These are phyloP conservation scores for Benitochromis conjunctus DNA, from an alignment of 2,113 vertebrate species.

Conservation along the genomic window DNA sequence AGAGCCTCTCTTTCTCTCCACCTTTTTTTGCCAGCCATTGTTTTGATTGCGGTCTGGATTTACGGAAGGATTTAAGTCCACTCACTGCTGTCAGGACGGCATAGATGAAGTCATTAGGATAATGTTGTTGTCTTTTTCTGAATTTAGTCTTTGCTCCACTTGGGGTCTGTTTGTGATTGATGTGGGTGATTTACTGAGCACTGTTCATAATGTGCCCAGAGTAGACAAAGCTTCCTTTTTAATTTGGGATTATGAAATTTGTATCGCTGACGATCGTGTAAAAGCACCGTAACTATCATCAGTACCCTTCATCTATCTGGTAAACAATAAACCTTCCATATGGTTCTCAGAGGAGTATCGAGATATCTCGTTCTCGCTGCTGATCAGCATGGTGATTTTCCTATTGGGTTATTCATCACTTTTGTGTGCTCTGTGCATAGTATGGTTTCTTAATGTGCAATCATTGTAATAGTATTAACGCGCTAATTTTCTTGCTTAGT, in stretches of 20 bases:
- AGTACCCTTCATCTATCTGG: background rate
- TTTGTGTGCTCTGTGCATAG: background rate
- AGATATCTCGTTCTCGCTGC: background rate
- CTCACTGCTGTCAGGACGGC: conserved; percentile 47
- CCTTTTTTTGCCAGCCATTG: conserved; percentile 52
- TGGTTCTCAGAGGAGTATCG: background rate
- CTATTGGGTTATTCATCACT: background rate
- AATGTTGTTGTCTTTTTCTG: conserved; percentile 10
- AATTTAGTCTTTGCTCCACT: background rate
- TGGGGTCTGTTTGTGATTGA: background rate
- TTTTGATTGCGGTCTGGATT: conserved; percentile 68
- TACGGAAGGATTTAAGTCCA: conserved; percentile 49
- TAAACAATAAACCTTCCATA: background rate
- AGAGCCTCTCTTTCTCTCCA: conserved; percentile 36
- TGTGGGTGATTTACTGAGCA: background rate
- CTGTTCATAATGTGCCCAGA: background rate
- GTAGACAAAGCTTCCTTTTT: background rate
- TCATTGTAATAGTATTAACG: conserved; percentile 19
- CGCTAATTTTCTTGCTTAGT: background rate
- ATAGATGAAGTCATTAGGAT: conserved; percentile 53
- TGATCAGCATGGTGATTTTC: background rate
- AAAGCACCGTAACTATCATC: background rate
- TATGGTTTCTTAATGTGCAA: background rate
- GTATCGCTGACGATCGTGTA: background rate
- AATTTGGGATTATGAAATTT: background rate